phyloP scores from a whole-genome alignment of 2,797 vertebrate genomes.

The Emydoidea blandingii region DNA sequence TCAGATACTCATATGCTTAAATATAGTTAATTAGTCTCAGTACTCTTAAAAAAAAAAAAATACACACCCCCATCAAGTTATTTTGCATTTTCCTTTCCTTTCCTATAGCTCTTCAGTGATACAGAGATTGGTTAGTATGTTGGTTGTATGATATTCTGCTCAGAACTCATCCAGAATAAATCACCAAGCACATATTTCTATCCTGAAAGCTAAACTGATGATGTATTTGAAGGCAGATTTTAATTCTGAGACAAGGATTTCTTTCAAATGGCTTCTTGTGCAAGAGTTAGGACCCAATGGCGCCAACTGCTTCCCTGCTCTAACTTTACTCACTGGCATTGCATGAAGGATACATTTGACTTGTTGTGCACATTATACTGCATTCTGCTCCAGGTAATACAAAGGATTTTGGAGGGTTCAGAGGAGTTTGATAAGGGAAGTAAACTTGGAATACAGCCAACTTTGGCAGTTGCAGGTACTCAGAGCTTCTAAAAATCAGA shows the following conservation, averaged over 20 bases:
- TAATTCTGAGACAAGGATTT: neutral
- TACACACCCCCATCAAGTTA: neutral
- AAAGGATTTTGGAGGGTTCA: neutral
- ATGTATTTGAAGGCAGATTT: neutral
- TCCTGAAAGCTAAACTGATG: neutral
- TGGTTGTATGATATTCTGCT: neutral
- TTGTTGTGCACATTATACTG: neutral
- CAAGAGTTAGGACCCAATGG: neutral
- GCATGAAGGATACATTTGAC: neutral
- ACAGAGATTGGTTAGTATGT: neutral
- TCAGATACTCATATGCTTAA: conserved; percentile 65
- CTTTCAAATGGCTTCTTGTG: neutral
- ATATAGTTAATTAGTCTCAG: conserved; percentile 69
- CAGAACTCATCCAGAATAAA: conserved; percentile 1
- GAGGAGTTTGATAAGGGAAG: neutral
- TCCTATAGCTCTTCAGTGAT: neutral
- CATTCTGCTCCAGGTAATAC: neutral
- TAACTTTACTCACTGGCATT: neutral
- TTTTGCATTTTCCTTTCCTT: neutral
- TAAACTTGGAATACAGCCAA: neutral
- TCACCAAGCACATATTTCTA: neutral
- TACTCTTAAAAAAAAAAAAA: neutral
- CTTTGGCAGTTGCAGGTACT: neutral
- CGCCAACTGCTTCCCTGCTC: accelerated
- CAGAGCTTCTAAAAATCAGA: neutral